Percentiles rank a stretch among this genome's conserved stretches.
These are phyloP conservation scores for Nomada goodeniana DNA, from an alignment of 2,888 invertebrate species.

Conservation along the genomic window DNA sequence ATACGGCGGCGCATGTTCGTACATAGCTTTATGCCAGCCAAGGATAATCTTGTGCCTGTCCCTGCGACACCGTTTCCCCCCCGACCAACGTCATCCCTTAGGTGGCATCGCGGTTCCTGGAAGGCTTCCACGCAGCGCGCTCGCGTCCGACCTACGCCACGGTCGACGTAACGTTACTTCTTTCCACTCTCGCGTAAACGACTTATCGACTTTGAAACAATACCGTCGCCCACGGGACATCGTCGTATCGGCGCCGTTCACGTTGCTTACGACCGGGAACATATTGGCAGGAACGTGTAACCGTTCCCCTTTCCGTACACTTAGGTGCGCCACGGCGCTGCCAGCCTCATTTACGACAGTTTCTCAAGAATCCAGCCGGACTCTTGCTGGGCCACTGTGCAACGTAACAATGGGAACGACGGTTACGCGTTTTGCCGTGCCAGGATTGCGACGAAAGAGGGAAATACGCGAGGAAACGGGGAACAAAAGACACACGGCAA, in stretches of 20 bases:
- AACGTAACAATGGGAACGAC: neutral
- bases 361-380: no score
- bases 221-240: constrained; percentile 51
- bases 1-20: constrained; percentile 13
- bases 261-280: constrained; percentile 41
- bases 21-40: constrained; percentile 4
- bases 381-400: no score
- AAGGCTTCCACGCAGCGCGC: constrained; percentile 37
- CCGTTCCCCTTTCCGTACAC: neutral
- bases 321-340: neutral
- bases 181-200: constrained; percentile 32
- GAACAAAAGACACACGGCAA: no score
- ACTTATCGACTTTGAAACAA: constrained; percentile 72
- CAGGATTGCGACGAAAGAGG: neutral
- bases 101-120: constrained; percentile 54
- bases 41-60: constrained; percentile 17
- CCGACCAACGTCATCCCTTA: constrained; percentile 59
- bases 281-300: neutral
- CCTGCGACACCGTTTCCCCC: constrained; percentile 56
- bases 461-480: no score
- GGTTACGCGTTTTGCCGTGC: no score
- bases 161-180: constrained; percentile 18
- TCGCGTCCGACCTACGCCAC: neutral
- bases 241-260: constrained; percentile 56
- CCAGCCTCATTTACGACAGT: neutral